Evolutionary conservation across 2,888 invertebrate species (phyloP).

Genomic region (Drosophila aldrichi): DNA sequence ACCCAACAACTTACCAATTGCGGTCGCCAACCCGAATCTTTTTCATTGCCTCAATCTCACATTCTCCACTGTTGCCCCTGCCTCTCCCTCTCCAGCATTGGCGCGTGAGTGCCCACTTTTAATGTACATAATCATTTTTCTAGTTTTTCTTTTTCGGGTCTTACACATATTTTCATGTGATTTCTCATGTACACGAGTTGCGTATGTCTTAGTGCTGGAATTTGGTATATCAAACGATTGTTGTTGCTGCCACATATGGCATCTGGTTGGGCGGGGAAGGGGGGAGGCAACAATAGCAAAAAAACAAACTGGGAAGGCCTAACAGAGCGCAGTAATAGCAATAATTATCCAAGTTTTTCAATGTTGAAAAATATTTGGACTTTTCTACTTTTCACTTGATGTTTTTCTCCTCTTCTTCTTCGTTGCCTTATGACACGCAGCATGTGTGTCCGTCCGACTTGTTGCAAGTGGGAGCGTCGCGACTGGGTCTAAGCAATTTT

Average conservation of each 20-base stretch:
- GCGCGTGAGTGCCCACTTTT: constrained; percentile 76
- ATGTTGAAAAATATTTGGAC: constrained; percentile 37
- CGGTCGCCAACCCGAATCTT: constrained; percentile 62
- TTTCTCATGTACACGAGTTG: constrained; percentile 34
- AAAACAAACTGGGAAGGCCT: constrained; percentile 31
- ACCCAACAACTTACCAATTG: constrained; percentile 59
- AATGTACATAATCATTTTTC: constrained; percentile 74
- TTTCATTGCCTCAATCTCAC: constrained; percentile 18
- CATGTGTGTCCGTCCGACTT: constrained; percentile 7
- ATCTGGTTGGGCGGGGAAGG: constrained; percentile 24
- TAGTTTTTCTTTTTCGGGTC: constrained; percentile 53
- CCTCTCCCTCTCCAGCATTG: constrained; percentile 23
- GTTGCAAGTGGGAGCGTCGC: background rate
- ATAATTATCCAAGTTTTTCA: constrained; percentile 45
- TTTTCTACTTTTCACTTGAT: constrained; percentile 66
- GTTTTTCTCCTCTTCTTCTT: background rate
- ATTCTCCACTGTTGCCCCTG: constrained; percentile 5
- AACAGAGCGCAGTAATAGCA: constrained; percentile 30
- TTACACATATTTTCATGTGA: constrained; percentile 45
- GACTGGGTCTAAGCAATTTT: constrained; percentile 51
- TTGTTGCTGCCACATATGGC: constrained; percentile 35
- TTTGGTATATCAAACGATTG: constrained; percentile 25
- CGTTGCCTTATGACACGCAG: background rate
- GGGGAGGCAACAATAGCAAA: constrained; percentile 1
- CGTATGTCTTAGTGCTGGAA: constrained; percentile 19